Evolutionary conservation across 2,113 vertebrate species (phyloP), one percentile per base, ranked within the genome.

Genomic region (Bubo bubo): DNA sequence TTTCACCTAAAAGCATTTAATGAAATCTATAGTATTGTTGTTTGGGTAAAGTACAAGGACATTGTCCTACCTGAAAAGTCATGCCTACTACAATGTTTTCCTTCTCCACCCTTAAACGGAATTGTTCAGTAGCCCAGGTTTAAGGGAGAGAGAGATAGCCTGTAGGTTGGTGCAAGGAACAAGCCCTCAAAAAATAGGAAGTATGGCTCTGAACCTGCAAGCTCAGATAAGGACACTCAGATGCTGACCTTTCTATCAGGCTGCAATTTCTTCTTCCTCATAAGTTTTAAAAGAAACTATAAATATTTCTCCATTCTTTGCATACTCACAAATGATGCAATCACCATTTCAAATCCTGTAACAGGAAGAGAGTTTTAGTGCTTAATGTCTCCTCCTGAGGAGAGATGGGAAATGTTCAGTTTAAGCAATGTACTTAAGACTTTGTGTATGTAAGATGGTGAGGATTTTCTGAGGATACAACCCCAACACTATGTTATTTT

Each of bases 401-500:
- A 76, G 12, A 72, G 12, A 15, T 55, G 41, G n/a, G 47, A 77
- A 81, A 60, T 2, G 2, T 30, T 71, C 16, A 0, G 2, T 63
- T 75, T 30, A 59, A 55, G 13, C 1, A 0, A 30, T 3, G 10
- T 26, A 49, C 26, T 37, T 47, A 30, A 49, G 16, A 6, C 1
- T 55, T 55, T 86, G 10, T 45, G 6, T 43, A 12, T n/a, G 10
- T 55, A 20, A 72, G 34, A 7, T 75, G 28, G 10, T 34, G 30
- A 52, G 34, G 66, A 11, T 41, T 76, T 45, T 34, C 24, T 67
- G 26, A 74, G 16, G 9, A 28, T 60, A 68, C 5, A 56, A 62
- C 8, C 8, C 5, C 18, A 45, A 64, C 2, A 6, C 20, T 14
- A 15, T 16, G 14, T 0, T 1, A 41, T 74, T 32, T n/a, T 32